Base-by-base conservation (phyloP, 2,888 invertebrate genomes). In the Ochropacha duplaris region DNA sequence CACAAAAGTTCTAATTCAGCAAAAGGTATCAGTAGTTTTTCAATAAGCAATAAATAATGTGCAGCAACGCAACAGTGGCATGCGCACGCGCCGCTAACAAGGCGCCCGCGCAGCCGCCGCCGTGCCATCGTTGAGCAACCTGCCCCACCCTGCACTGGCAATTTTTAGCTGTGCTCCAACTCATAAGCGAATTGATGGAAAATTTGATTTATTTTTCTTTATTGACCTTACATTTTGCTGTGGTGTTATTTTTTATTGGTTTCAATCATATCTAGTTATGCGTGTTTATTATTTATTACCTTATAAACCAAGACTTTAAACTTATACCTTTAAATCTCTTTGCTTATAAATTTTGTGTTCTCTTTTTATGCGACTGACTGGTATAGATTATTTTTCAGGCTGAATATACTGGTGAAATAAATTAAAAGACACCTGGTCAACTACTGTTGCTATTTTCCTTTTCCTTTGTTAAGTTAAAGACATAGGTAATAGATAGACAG, bases 31-130 rank as follows among this genome's bases (percentile, higher is more conserved):
- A 85, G 83, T 82, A 84, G 89, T 91, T 90, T 91, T 90, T 91
- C 91, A 90, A 92, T 92, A 90, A 88, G 90, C 89, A 88, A 91
- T 92, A 92, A 92, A 92, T 91, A 91, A 90, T 85, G 86, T 79
- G 78, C 75, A 71, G 80, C 83, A 86, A 86, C 81, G 87, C 87
- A 88, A 87, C 87, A 82, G 90, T 85, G 87, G 89, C 86, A 78
- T 68, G 82, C 85, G 89, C 89, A 85, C 88, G 87, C 89, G 86
- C 86, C 81, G 83, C 85, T 90, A 91, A 90, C 90, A 87, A 91
- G 88, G 73, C 78, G 82, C 78, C 80, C 75, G 81, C 68, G 68
- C 72, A 60, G 61, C 57, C 50, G 54, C 55, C 54, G 64, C 78
- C 88, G 88, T 82, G 84, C 87, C 89, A 87, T 88, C 90, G 90